A percentile compares a stretch with the other conserved stretches of the same genome.
These are phyloP conservation scores for Threskiornis aethiopicus DNA, from an alignment of 2,797 vertebrate species.

Conservation along the genomic window DNA sequence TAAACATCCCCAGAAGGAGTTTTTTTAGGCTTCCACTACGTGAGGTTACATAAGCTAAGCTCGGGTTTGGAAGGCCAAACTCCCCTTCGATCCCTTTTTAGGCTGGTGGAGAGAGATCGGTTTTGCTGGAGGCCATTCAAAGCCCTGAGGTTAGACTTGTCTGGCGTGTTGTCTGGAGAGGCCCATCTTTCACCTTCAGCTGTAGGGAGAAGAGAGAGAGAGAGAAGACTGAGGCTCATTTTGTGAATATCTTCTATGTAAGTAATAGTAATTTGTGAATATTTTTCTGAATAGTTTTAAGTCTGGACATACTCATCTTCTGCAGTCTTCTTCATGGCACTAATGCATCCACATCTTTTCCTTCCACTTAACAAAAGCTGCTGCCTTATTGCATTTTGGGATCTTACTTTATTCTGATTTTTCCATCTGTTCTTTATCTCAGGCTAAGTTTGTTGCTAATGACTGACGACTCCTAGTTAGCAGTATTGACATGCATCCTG, in stretches of 20 bases:
- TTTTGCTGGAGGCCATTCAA: neutral
- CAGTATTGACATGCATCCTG: neutral
- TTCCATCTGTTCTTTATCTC: neutral
- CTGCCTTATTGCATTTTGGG: neutral
- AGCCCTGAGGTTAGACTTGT: neutral
- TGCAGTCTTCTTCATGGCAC: neutral
- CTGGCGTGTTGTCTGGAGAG: neutral
- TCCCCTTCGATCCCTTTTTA: neutral
- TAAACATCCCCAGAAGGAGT: neutral
- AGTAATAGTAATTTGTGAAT: neutral
- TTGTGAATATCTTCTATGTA: neutral
- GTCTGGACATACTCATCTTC: neutral
- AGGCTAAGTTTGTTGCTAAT: neutral
- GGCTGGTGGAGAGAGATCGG: neutral
- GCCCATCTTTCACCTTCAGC: neutral
- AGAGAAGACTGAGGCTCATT: neutral
- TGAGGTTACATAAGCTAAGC: neutral
- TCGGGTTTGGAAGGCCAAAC: neutral
- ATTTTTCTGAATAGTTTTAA: neutral
- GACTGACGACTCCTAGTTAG: neutral
- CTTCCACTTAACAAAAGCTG: neutral
- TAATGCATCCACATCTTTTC: neutral
- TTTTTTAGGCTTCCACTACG: neutral
- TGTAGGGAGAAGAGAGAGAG: neutral
- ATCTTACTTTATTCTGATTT: neutral